A percentile compares a stretch with the other conserved stretches of the same genome.
These are phyloP conservation scores for Trichosurus vulpecula DNA, from an alignment of 2,797 vertebrate genomes.

Conservation along the genomic window DNA sequence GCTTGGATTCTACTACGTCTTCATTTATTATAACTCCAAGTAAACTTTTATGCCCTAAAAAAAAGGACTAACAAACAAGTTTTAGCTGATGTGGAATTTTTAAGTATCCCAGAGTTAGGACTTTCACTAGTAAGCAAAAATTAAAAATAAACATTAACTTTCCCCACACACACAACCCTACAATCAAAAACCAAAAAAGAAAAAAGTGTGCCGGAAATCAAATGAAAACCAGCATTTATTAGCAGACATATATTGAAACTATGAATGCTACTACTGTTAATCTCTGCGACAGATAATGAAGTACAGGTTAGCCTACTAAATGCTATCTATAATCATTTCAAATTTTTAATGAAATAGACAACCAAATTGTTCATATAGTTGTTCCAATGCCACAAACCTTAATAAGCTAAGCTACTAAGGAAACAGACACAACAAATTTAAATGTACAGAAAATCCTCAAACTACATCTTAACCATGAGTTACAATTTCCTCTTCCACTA, in stretches of 20 bases:
- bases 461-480: background rate
- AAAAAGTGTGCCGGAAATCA: background rate
- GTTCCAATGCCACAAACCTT: background rate
- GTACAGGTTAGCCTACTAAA: conserved; percentile 15
- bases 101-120: background rate
- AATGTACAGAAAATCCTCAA: background rate
- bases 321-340: background rate
- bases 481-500: background rate
- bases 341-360: conserved; percentile 8
- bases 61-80: background rate
- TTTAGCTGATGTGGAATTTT: background rate
- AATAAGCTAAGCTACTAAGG: background rate
- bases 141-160: background rate
- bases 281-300: background rate
- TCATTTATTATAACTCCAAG: background rate
- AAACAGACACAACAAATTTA: background rate
- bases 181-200: background rate
- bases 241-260: background rate
- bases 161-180: background rate
- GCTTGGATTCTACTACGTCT: background rate
- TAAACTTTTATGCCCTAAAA: background rate
- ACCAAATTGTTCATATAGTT: background rate
- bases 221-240: background rate
- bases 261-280: background rate
- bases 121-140: background rate